phyloP scores from a whole-genome alignment of 2,888 invertebrate genomes.

The Ceramica pisi region DNA sequence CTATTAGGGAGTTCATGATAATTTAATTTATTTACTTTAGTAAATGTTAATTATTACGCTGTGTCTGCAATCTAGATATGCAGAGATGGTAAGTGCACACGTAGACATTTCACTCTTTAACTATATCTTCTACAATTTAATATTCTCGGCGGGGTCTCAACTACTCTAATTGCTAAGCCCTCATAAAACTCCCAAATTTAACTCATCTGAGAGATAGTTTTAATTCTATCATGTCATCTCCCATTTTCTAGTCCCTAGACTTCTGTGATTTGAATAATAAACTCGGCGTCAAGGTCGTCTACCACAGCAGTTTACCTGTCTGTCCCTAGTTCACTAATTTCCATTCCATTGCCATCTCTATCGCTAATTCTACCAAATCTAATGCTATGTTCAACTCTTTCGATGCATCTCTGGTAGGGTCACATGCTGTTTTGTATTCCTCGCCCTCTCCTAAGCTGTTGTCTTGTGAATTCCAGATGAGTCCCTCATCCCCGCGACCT shows the following conservation, averaged over 20 bases:
- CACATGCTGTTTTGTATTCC: conserved; percentile 76
- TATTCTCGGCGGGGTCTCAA: conserved; percentile 48
- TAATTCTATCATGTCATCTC: conserved; percentile 58
- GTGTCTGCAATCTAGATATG: background rate
- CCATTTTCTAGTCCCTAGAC: conserved; percentile 56
- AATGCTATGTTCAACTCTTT: conserved; percentile 62
- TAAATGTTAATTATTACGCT: background rate
- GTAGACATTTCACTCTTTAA: conserved; percentile 24
- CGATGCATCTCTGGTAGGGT: conserved; percentile 60
- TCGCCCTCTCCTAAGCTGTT: conserved; percentile 86
- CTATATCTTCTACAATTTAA: conserved; percentile 18
- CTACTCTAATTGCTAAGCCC: conserved; percentile 49
- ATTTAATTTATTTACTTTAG: background rate
- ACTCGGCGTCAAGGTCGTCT: conserved; percentile 51
- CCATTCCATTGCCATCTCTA: conserved; percentile 49
- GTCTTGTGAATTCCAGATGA: conserved; percentile 91
- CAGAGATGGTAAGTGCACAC: conserved; percentile 39
- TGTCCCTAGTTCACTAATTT: conserved; percentile 50
- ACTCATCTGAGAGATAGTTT: conserved; percentile 51
- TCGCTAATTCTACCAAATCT: conserved; percentile 62
- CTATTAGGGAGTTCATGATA: background rate
- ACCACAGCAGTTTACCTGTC: conserved; percentile 47
- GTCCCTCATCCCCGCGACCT: conserved; percentile 89
- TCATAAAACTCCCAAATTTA: conserved; percentile 43
- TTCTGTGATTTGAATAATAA: conserved; percentile 68